Evolutionary conservation across 2,888 invertebrate species (phyloP), one percentile per base, ranked within the genome.

Genomic region (Apamea crenata): DNA sequence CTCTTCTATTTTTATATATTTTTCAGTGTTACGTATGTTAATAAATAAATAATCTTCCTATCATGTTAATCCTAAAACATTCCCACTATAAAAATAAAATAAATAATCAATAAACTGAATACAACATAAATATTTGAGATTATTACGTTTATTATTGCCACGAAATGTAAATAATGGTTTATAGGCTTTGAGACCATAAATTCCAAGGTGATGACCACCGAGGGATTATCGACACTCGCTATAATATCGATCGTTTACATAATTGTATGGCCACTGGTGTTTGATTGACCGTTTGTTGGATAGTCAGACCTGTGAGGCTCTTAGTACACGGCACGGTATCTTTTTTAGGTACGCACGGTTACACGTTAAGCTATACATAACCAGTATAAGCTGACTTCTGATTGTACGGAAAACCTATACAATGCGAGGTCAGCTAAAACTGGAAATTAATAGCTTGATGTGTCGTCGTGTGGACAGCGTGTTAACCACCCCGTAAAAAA

Each of bases 121-220:
- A 40, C 18, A 74, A 70, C 65, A 77, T 76, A 82, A 79, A 84
- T 86, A 85, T 81, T 77, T 75, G 66, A 74, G 73, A 73, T 80
- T 74, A 75, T 81, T 77, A 68, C 18, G 32, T 67, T 71, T 81
- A 82, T 84, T 87, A 87, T 77, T 72, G 81, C 74, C 77, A 71
- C n/a, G 81, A 83, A 88, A 87, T 88, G 85, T 88, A 88, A 88
- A 88, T 88, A 88, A 78, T 80, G 59, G 83, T 85, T 87, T 72
- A 81, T 83, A 77, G 77, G 36, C 53, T 80, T 78, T 82, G 72
- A 84, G 81, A 75, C 82, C 79, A 79, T 91, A 89, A 90, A 90
- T 88, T 83, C 75, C 79, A 83, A 89, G 76, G 79, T 84, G 86
- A 82, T 85, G 88, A 83, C 87, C 90, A 89, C 81, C 78, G 71